These are phyloP conservation scores for Parthenolecanium corni DNA, from an alignment of 2,888 invertebrate species.

Conservation along the genomic window DNA sequence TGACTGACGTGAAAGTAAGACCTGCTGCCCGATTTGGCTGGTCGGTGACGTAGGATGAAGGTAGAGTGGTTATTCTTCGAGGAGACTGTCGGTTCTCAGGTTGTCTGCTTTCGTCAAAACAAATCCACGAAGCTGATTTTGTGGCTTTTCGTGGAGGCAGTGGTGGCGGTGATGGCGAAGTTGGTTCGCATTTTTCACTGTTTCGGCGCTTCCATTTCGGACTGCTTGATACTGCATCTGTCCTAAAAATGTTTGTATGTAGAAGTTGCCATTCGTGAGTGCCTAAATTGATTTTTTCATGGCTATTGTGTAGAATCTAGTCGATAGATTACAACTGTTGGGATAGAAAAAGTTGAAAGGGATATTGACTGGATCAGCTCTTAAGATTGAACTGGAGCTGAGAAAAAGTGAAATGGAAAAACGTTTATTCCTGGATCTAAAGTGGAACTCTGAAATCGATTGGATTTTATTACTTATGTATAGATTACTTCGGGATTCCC, in stretches of 20 bases:
- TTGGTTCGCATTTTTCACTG: conserved; percentile 10
- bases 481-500: too few species aligned
- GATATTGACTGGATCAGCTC: too few species aligned
- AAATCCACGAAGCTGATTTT: conserved; percentile 55
- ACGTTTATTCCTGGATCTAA: too few species aligned
- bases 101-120: conserved; percentile 68
- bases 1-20: not conserved
- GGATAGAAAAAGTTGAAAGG: too few species aligned
- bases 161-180: conserved; percentile 29
- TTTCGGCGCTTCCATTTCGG: conserved; percentile 14
- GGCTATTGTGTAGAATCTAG: too few species aligned
- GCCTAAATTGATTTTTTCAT: too few species aligned
- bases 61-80: conserved; percentile 70
- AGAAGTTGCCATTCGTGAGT: too few species aligned
- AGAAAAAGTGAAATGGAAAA: too few species aligned
- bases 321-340: too few species aligned
- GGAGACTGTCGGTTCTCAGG: conserved; percentile 63
- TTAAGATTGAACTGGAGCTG: too few species aligned
- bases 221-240: conserved; percentile 11
- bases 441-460: too few species aligned
- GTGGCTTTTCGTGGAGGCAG: conserved; percentile 36
- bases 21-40: not conserved
- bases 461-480: too few species aligned
- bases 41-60: conserved; percentile 36
- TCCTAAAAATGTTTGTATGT: conserved; percentile 1